Percentiles rank a stretch among this genome's conserved stretches.
phyloP scores from a whole-genome alignment of 2,888 invertebrate species.

The Agriopis aurantiaria region DNA sequence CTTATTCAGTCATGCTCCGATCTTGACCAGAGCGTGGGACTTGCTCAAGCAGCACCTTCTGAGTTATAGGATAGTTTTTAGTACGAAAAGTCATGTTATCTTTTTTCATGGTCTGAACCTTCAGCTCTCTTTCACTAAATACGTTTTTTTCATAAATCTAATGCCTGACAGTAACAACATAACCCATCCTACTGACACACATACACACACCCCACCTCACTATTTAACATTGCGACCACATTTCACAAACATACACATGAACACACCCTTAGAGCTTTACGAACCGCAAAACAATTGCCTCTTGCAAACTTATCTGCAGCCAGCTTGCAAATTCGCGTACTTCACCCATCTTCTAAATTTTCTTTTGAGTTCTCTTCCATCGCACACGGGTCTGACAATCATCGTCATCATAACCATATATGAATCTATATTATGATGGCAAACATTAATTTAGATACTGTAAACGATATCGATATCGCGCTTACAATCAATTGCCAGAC shows the following conservation, averaged over 20 bases:
- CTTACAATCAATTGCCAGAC: neutral
- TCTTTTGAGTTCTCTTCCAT: neutral
- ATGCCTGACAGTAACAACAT: no score
- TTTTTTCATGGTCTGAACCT: neutral
- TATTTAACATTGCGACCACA: no score
- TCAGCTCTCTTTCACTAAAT: no score
- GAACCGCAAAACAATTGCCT: no score
- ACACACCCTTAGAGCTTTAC: no score
- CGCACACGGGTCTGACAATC: neutral
- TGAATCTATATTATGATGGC: neutral
- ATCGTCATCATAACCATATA: no score
- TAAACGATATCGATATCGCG: constrained; percentile 1
- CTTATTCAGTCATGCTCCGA: neutral
- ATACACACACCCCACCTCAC: no score
- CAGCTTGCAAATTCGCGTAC: no score
- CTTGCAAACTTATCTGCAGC: no score
- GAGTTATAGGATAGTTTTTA: neutral
- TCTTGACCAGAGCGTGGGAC: constrained; percentile 5
- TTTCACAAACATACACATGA: no score
- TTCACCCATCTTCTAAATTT: neutral
- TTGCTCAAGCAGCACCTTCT: neutral
- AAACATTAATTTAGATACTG: constrained; percentile 4
- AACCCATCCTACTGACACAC: no score
- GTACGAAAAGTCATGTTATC: neutral
- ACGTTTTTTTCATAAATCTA: no score